Base-by-base conservation (phyloP, 2,888 invertebrate species). In the Pandemis heparana region DNA sequence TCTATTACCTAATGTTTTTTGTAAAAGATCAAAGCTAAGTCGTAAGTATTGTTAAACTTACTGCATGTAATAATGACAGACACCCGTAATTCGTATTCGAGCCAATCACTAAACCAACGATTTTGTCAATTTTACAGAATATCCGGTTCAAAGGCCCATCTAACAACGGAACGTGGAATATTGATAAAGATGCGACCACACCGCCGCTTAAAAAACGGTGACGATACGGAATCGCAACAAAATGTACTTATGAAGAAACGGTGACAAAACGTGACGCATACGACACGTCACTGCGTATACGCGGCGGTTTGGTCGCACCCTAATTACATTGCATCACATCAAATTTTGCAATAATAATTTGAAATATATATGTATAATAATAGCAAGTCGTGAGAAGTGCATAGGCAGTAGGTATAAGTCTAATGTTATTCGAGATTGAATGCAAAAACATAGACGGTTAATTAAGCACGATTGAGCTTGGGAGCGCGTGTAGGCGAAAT, bases 401-500 rank as follows among this genome's bases (percentile, higher is more conserved):
- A 23, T 18, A 53, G 18, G 16, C 7, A 9, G 23, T 56, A 56
- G 2, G 2, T 2, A 1, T 56, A 5, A 56, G 23, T 53, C 12
- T 10, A 73, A 69, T 64, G 63, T 60, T 32, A 68, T 59, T 41
- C 10, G 32, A 68, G 32, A 59, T 16, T 39, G 32, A 51, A 48
- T 48, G 23, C 38, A 64, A 51, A 6, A 68, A 64, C 63, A 72
- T 68, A 51, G 68, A 59, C 68, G 51, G 63, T 73, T 59, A 68
- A 73, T 73, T 63, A 63, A 64, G 59, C 48, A 39, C 63, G 48
- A 73, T 39, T 73, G 68, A 53, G 62, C 61, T 62, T 62, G 18
- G 67, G 38, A 68, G 46, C 46, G 46, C 46, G 63, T 62, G 62
- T 59, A 68, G 73, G 68, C 73, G 68, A 68, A 69, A 64, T 67